Conservation (phyloP, 2,113 vertebrate species). For the Callorhinus ursinus region DNA sequence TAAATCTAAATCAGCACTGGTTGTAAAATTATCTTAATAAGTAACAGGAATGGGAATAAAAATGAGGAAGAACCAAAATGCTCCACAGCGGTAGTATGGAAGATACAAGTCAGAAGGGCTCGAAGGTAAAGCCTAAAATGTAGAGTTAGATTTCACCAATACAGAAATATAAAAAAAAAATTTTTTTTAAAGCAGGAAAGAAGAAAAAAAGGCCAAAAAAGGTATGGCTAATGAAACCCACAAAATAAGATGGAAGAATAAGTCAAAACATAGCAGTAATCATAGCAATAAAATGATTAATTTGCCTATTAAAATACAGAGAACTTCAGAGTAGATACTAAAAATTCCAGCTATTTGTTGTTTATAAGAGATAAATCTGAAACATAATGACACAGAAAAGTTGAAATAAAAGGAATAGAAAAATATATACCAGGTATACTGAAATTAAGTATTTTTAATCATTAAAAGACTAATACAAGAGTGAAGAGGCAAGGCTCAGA, state of each 20-base stretch:
- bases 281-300: neutral
- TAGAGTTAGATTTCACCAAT: neutral
- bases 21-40: neutral
- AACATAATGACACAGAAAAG: neutral
- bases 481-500: neutral
- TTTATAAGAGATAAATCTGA: neutral
- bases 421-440: neutral
- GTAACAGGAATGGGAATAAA: neutral
- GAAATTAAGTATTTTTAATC: neutral
- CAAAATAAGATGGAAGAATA: neutral
- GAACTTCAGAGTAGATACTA: neutral
- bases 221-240: neutral
- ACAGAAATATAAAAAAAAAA: neutral
- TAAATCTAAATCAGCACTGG: neutral
- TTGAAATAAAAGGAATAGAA: neutral
- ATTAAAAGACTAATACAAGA: neutral
- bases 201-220: neutral
- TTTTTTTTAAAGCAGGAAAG: neutral
- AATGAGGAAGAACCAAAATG: neutral
- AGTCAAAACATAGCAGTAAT: neutral
- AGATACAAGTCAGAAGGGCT: neutral
- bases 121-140: neutral
- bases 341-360: neutral
- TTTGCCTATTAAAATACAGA: neutral
- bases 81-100: neutral